phyloP scores from a whole-genome alignment of 2,888 invertebrate genomes.

The Sesia apiformis region DNA sequence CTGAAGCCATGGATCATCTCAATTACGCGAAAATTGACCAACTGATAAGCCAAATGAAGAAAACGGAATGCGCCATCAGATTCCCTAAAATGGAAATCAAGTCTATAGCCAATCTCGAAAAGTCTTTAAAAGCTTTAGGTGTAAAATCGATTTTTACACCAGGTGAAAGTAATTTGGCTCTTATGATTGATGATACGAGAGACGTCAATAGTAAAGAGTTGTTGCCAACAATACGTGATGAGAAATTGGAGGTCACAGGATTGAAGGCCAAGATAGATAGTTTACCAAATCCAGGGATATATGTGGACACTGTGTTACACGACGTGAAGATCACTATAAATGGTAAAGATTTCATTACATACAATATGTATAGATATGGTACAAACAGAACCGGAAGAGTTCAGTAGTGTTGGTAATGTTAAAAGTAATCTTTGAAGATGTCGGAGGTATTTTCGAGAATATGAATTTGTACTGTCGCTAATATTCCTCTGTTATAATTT shows the following conservation, averaged over 20 bases:
- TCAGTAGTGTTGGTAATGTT: too few species aligned
- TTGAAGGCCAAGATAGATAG: constrained; percentile 30
- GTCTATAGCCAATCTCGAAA: constrained; percentile 70
- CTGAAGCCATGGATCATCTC: constrained; percentile 59
- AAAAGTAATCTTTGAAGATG: too few species aligned
- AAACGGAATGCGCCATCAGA: constrained; percentile 68
- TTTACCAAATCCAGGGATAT: constrained; percentile 75
- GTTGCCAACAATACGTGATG: constrained; percentile 25
- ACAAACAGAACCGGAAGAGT: too few species aligned
- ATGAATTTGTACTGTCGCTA: too few species aligned
- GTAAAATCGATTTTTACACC: constrained; percentile 77
- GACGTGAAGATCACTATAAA: constrained; percentile 78
- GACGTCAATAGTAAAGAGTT: constrained; percentile 26
- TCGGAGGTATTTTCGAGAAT: too few species aligned
- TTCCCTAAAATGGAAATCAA: constrained; percentile 84
- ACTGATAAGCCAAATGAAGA: constrained; percentile 57
- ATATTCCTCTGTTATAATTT: too few species aligned
- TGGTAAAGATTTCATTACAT: constrained; percentile 25
- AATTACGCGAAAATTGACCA: constrained; percentile 60
- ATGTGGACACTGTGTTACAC: constrained; percentile 77
- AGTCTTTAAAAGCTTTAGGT: constrained; percentile 73
- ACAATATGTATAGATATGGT: too few species aligned
- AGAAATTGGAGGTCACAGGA: constrained; percentile 15
- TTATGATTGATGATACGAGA: constrained; percentile 60
- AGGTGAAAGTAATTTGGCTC: constrained; percentile 77